Conservation (phyloP, 30 jellyfish, hydroid and myxozoan genomes). For the Catostylus mosaicus region DNA sequence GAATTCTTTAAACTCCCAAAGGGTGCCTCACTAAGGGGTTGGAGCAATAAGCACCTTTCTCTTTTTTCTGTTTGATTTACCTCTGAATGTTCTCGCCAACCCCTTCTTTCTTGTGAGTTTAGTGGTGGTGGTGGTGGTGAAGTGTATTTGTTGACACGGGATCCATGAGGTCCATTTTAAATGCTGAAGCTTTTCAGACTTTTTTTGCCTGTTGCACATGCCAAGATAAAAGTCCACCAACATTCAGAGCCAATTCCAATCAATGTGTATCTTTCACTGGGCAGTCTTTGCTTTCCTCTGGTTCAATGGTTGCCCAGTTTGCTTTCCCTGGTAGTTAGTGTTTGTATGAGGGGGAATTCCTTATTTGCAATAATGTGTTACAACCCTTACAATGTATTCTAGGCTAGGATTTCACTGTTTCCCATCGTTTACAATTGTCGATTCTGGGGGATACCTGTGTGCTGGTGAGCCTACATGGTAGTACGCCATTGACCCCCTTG, state of each 20-base stretch:
- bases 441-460: conserved; percentile 22
- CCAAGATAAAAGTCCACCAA: conserved; percentile 4
- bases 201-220: conserved; percentile 15
- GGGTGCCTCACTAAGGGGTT: conserved; percentile 29
- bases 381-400: conserved; percentile 28
- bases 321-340: conserved; percentile 16
- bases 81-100: conserved; percentile 17
- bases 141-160: conserved; percentile 30
- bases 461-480: conserved; percentile 39
- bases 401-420: conserved; percentile 35
- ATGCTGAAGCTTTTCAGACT: neutral
- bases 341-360: conserved; percentile 27
- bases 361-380: conserved; percentile 22
- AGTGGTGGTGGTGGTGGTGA: conserved; percentile 1
- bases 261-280: conserved; percentile 36
- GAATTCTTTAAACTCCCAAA: conserved; percentile 12
- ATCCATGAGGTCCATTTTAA: conserved; percentile 25
- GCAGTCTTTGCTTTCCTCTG: conserved; percentile 21
- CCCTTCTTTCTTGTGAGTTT: conserved; percentile 12
- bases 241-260: conserved; percentile 34
- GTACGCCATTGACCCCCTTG: conserved; percentile 18
- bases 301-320: conserved; percentile 4
- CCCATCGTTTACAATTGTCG: conserved; percentile 30
- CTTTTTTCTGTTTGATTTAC: conserved; percentile 1
- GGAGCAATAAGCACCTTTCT: conserved; percentile 24